A percentile compares a stretch with the other conserved stretches of the same genome.
phyloP scores from a whole-genome alignment of 2,797 vertebrate genomes.

The Semaprochilodus insignis region DNA sequence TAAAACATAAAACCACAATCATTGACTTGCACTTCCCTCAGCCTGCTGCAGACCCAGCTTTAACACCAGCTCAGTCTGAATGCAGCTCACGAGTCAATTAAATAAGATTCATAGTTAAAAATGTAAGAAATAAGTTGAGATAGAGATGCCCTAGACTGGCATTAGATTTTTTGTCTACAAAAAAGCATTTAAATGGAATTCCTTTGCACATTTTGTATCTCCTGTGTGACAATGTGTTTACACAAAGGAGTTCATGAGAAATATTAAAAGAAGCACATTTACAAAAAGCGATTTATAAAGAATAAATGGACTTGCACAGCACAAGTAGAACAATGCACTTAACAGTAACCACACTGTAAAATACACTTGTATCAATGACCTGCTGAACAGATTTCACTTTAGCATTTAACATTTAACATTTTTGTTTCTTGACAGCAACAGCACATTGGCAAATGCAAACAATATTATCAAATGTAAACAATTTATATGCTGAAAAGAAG shows the following conservation, averaged over 20 bases:
- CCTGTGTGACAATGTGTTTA: too few species aligned
- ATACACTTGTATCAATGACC: neutral
- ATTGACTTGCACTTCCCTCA: slow-evolving; percentile 25
- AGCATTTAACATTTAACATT: neutral
- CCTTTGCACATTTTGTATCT: too few species aligned
- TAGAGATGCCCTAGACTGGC: too few species aligned
- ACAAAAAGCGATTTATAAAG: neutral
- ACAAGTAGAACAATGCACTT: neutral
- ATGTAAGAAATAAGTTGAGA: neutral
- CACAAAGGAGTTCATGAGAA: neutral
- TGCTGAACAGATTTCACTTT: neutral
- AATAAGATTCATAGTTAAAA: slow-evolving; percentile 17
- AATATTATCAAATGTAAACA: too few species aligned
- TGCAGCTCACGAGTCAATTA: neutral
- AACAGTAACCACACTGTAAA: neutral
- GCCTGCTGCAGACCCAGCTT: slow-evolving; percentile 50
- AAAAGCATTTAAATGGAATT: too few species aligned
- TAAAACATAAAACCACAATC: slow-evolving; percentile 42
- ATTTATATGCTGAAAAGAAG: neutral
- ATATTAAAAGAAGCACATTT: neutral
- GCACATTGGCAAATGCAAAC: neutral
- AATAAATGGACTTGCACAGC: neutral
- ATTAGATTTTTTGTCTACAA: too few species aligned
- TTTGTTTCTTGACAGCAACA: neutral
- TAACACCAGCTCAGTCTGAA: slow-evolving; percentile 24